Percentiles rank a stretch among this genome's conserved stretches.
phyloP scores from a whole-genome alignment of 2,113 vertebrate species.

The Pampusana beccarii region DNA sequence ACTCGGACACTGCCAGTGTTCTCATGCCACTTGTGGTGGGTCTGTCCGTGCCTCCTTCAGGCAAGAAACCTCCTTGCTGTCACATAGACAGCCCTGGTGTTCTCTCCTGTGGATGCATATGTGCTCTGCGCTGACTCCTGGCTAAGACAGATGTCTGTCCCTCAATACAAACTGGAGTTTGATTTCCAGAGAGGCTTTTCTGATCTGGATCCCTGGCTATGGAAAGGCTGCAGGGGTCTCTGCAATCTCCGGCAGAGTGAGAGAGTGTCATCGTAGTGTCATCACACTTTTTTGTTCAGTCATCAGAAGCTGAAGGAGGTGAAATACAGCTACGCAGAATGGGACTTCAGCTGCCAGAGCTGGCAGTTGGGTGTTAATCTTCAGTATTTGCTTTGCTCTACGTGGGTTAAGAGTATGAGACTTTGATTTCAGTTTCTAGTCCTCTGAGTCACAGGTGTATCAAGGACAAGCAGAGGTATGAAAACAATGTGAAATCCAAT shows the following conservation, averaged over 20 bases:
- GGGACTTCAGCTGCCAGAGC: not conserved
- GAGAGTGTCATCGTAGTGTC: not conserved
- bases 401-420: not conserved
- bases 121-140: not conserved
- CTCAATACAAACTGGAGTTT: not conserved
- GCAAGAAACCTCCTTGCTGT: not conserved
- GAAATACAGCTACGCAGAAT: not conserved
- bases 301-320: not conserved
- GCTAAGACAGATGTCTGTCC: fast-evolving
- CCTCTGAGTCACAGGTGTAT: not conserved
- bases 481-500: not conserved
- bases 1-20: not conserved
- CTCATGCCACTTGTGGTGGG: not conserved
- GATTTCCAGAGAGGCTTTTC: not conserved
- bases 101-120: fast-evolving
- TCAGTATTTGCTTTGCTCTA: not conserved
- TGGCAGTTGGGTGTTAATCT: not conserved
- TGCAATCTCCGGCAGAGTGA: not conserved
- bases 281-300: not conserved
- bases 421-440: not conserved
- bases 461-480: not conserved
- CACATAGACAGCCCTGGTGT: not conserved
- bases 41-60: not conserved
- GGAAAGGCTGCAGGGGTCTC: not conserved
- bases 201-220: not conserved